Evolutionary conservation across 2,113 vertebrate species (phyloP), one percentile per base, ranked within the genome.

Genomic region (Atlantisia rogersi): DNA sequence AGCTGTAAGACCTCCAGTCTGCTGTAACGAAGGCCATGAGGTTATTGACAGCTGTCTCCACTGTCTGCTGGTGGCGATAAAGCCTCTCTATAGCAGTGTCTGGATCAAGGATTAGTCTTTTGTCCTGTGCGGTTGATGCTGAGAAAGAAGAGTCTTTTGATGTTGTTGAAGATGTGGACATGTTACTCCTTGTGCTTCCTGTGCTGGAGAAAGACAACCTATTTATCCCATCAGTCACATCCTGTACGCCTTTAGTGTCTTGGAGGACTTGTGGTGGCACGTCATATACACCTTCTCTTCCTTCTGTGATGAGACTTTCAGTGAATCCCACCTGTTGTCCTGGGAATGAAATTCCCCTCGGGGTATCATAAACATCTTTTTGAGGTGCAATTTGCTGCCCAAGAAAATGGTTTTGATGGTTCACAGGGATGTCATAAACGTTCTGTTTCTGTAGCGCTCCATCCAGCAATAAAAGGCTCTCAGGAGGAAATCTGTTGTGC

Each of bases 171-270:
- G 99, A 99, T 1, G 99, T 99, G 85, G 99, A 99, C 99, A 99
- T 99, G 97, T 99, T 99, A 92, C 99, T 99, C 85, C 99, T 98
- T 0, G 99, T 99, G 96, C 99, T 99, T 95, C 99, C 99, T 0
- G 99, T 99, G 86, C 99, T 99, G 88, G 99, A 99, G 97, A 99
- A 99, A 3, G 99, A 99, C 58, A 99, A 95, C 10, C 99, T 98
- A 92, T 99, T 99, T 67, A 99, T 99, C 5, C 99, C 98, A 28
- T 99, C 99, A 1, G 98, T 98, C 92, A 98, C 94, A 10, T 99
- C 99, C 8, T 95, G 98, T 9, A 97, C 58, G 2, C 94, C 96
- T 95, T 97, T 98, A 46, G 69, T 85, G 17, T 98, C 98, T 2
- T 98, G 98, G 9, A 96, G 87, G 26, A 98, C 97, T 69, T 98